Conservation (phyloP, 2,797 vertebrate genomes). For the Neopelma chrysocephalum region DNA sequence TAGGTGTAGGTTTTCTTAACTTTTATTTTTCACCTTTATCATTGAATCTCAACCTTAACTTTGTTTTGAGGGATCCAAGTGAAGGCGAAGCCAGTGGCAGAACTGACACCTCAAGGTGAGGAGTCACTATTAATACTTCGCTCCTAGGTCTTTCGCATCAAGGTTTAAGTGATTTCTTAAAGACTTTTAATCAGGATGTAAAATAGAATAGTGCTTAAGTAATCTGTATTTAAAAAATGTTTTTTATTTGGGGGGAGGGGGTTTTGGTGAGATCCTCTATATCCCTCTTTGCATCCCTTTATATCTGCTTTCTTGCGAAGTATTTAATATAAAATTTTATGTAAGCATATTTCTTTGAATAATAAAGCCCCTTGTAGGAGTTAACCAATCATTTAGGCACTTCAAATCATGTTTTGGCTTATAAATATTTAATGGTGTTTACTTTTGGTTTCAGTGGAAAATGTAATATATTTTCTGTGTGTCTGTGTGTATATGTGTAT, state of each 20-base stretch:
- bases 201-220: slow-evolving; percentile 24
- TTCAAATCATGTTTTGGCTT: slow-evolving; percentile 5
- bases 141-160: slow-evolving; percentile 63
- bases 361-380: not conserved
- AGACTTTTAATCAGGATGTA: slow-evolving; percentile 24
- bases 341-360: not conserved
- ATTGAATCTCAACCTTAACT: slow-evolving; percentile 83
- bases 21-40: slow-evolving; percentile 73
- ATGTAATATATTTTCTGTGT: not conserved
- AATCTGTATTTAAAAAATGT: slow-evolving; percentile 20
- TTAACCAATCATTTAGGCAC: not conserved
- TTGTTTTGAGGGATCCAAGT: slow-evolving; percentile 94
- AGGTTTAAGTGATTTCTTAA: slow-evolving; percentile 42
- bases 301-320: slow-evolving; percentile 36
- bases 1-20: slow-evolving; percentile 72
- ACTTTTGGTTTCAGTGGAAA: slow-evolving; percentile 55
- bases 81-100: slow-evolving; percentile 95
- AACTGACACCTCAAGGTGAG: slow-evolving; percentile 93
- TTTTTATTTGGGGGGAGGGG: not conserved
- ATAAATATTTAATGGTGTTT: slow-evolving; percentile 35
- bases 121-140: slow-evolving; percentile 70
- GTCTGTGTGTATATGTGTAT: not conserved
- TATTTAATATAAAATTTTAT: slow-evolving; percentile 31
- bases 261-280: not conserved
- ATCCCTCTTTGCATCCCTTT: not conserved